Percentiles rank a stretch among this genome's conserved stretches.
Conservation (phyloP, 2,888 invertebrate species). For the Torymus aiolomorphi region DNA sequence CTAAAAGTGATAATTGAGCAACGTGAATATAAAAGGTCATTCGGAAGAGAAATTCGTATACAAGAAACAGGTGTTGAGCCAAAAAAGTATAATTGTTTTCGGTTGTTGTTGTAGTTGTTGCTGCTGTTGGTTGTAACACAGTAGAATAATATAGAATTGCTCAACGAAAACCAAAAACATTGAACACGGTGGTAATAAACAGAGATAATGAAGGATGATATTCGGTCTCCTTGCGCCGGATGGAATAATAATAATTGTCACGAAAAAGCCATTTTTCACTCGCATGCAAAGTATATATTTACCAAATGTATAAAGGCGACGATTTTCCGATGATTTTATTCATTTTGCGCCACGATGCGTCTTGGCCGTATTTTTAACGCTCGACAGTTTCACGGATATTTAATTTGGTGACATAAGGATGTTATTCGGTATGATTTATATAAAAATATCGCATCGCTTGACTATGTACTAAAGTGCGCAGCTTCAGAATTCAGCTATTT, state of each 20-base stretch:
- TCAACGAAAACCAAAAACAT: conserved; percentile 16
- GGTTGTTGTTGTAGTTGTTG: not conserved
- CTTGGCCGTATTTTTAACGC: too few relatives aligned
- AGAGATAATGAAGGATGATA: conserved; percentile 13
- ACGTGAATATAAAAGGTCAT: conserved; percentile 37
- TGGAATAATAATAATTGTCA: conserved; percentile 11
- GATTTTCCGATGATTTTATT: not conserved
- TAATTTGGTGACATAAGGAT: too few relatives aligned
- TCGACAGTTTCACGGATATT: too few relatives aligned
- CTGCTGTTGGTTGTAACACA: not conserved
- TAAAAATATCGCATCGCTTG: too few relatives aligned
- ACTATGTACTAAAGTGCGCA: too few relatives aligned
- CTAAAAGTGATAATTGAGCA: conserved; percentile 44
- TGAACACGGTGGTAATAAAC: conserved; percentile 7
- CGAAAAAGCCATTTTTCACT: conserved; percentile 38
- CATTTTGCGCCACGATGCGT: too few relatives aligned
- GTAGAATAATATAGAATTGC: conserved; percentile 6
- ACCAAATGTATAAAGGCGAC: conserved; percentile 16
- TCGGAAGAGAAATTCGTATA: conserved; percentile 32
- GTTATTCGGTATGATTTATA: too few relatives aligned
- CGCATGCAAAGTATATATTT: conserved; percentile 39
- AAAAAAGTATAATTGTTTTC: not conserved
- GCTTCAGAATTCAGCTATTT: too few relatives aligned
- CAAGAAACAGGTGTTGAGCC: conserved; percentile 38
- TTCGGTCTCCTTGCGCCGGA: conserved; percentile 26